Evolutionary conservation across 2,797 vertebrate species (phyloP).

Genomic region (Neopelma chrysocephalum): DNA sequence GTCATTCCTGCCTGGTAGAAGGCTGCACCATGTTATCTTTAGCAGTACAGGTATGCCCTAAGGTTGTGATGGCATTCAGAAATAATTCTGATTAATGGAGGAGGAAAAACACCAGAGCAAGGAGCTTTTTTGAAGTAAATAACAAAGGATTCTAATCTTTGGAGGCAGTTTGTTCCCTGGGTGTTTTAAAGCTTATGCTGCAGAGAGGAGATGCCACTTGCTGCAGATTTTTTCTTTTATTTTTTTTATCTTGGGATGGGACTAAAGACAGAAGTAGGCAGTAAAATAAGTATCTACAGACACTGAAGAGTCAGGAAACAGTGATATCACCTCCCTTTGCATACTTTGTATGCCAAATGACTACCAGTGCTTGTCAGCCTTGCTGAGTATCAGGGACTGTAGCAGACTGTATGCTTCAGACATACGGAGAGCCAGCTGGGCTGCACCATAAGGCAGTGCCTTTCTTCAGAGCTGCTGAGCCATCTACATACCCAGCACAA

Average conservation of each 20-base stretch:
- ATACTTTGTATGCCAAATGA: not conserved
- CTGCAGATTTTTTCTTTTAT: not conserved
- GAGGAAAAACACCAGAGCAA: not conserved
- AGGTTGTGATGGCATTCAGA: not conserved
- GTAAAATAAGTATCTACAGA: not conserved
- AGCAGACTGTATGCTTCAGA: not conserved
- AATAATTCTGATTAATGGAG: not conserved
- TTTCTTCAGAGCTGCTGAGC: conserved; percentile 7
- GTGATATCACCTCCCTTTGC: not conserved
- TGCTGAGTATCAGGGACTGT: not conserved
- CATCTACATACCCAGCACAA: not conserved
- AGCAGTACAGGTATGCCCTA: not conserved
- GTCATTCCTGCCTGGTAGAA: not conserved
- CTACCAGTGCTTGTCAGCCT: conserved; percentile 2
- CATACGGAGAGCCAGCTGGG: conserved; percentile 34
- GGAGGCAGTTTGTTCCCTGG: not conserved
- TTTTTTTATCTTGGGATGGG: not conserved
- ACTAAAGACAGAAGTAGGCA: not conserved
- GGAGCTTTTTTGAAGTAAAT: not conserved
- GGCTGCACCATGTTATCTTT: not conserved
- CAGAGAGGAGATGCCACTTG: not conserved
- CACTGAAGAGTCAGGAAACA: not conserved
- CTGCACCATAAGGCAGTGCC: not conserved
- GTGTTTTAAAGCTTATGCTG: conserved; percentile 13
- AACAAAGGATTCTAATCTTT: not conserved